A percentile compares a stretch with the other conserved stretches of the same genome.
These are phyloP conservation scores for Protobothrops flavoviridis DNA, from an alignment of 2,113 vertebrate genomes.

Conservation along the genomic window DNA sequence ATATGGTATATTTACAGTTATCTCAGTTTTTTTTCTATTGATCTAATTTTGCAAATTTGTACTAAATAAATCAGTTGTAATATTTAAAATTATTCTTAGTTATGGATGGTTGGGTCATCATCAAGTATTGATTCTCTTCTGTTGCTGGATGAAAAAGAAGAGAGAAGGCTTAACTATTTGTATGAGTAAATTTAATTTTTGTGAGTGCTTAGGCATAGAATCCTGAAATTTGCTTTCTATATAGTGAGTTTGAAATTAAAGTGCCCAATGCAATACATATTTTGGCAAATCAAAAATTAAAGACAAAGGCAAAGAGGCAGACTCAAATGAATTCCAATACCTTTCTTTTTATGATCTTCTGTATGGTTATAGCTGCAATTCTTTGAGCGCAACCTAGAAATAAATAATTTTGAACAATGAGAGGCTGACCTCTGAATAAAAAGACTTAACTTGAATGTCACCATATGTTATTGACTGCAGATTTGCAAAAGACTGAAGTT, in stretches of 20 bases:
- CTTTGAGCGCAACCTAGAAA: background rate
- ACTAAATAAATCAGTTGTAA: conserved; percentile 48
- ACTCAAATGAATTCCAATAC: background rate
- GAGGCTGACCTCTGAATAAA: background rate
- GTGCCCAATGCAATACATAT: conserved; percentile 4
- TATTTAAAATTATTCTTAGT: conserved; percentile 45
- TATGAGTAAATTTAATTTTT: conserved; percentile 42
- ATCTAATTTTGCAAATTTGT: conserved; percentile 36
- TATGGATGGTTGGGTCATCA: conserved; percentile 53
- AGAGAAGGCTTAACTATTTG: conserved; percentile 46
- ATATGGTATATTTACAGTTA: conserved; percentile 49
- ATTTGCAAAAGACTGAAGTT: background rate
- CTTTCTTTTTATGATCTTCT: background rate
- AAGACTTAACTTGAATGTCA: background rate
- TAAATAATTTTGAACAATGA: background rate
- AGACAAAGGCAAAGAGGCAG: background rate
- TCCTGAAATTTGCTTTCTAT: conserved; percentile 35
- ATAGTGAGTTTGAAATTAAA: conserved; percentile 48
- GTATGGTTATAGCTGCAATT: background rate
- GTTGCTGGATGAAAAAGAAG: conserved; percentile 57
- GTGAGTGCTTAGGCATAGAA: conserved; percentile 35
- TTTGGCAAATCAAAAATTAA: background rate
- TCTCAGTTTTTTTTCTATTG: conserved; percentile 43
- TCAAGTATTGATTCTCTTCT: conserved; percentile 58
- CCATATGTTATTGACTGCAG: background rate